Conservation (phyloP, 2,888 invertebrate species). For the Iselma pallidipennis region DNA sequence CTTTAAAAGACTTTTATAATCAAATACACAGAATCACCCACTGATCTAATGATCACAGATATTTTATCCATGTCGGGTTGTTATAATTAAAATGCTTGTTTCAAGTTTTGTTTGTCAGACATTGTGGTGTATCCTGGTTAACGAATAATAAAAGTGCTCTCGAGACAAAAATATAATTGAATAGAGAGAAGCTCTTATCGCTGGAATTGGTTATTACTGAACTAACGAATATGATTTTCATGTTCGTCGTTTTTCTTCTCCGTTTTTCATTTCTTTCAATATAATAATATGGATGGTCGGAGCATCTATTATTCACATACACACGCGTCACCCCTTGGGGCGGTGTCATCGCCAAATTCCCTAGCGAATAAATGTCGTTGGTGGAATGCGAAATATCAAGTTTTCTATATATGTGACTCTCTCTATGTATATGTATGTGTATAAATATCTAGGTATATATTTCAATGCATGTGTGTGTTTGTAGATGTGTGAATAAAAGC, state of each 20-base stretch:
- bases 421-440: neutral
- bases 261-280: neutral
- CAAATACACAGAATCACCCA: too few species aligned
- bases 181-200: neutral
- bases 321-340: neutral
- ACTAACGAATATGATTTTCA: neutral
- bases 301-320: neutral
- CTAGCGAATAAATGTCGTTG: neutral
- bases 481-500: conserved; percentile 26
- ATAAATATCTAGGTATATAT: neutral
- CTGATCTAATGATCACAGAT: too few species aligned
- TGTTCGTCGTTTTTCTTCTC: too few species aligned
- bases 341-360: neutral
- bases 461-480: neutral
- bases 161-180: neutral
- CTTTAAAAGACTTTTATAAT: too few species aligned
- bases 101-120: too few species aligned
- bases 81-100: too few species aligned
- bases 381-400: neutral
- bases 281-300: neutral
- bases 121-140: too few species aligned
- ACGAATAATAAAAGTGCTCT: too few species aligned
- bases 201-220: too few species aligned
- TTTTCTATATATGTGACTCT: neutral
- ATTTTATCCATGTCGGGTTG: too few species aligned